Base-by-base conservation (phyloP, 2,888 invertebrate species). In the Archaeoteleia sp. region DNA sequence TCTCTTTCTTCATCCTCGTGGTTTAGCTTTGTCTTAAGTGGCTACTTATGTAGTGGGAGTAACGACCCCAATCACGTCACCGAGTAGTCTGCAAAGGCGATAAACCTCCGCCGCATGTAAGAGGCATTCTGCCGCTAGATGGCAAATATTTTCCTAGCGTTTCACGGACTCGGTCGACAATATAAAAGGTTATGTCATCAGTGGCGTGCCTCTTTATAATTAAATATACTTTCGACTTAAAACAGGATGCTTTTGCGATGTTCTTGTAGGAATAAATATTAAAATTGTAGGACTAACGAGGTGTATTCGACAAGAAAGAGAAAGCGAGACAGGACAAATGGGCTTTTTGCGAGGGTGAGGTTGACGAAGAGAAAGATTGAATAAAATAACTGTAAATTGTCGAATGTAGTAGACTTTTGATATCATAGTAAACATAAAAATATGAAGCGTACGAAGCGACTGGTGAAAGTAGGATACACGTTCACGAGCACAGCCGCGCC, bases 381-480 rank as follows among this genome's bases (percentile, higher is more conserved):
- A 43, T 34, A 17, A 37, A 67, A 51, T 61, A 54, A 43, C 49
- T 30, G 54, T 55, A 51, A 67, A 67, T 39, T 8, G 25, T 45
- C 29, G 45, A 39, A 51, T 32, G 30, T 32, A 34, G 43, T 43
- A 42, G 60, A 54, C 58, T 35, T 54, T 49, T 43, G 54, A 54
- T 66, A 66, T 67, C 55, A 49, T 57, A 46, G 57, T 51, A 35
- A 61, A 67, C 39, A 51, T 51, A 57, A 61, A 54, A 67, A 61
- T 67, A 67, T 67, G 51, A 61, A 29, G 45, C 30, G 34, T 34
- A 17, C 40, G 55, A 51, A 30, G 15, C 20, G 35, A 15, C 34
- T 17, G 49, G 67, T 58, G 67, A 67, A 67, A 67, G 67, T 62
- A 67, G 67, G 67, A 67, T 67, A 61, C 55, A 51, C 61, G 13